These are phyloP conservation scores for Xyliphius kryptos DNA, from an alignment of 2,113 vertebrate genomes.

Conservation along the genomic window DNA sequence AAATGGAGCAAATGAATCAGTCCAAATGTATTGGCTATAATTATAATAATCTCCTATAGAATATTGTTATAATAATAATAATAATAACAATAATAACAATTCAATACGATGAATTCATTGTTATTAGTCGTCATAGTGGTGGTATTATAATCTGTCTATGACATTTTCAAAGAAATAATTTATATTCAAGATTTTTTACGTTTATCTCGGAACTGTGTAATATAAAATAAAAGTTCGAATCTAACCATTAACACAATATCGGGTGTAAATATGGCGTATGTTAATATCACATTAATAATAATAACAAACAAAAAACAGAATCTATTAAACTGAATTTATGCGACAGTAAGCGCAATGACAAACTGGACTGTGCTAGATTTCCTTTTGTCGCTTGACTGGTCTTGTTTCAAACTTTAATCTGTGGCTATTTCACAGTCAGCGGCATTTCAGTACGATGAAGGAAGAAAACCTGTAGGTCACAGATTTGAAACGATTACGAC, in stretches of 20 bases:
- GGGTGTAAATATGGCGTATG: not conserved
- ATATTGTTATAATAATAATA: too few relatives aligned
- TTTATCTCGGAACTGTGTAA: too few relatives aligned
- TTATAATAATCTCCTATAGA: not conserved
- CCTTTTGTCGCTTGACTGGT: constrained; percentile 40
- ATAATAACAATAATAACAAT: constrained; percentile 2
- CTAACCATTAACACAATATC: too few relatives aligned
- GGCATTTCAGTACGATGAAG: constrained; percentile 5
- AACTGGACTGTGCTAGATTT: constrained; percentile 54
- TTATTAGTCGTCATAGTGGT: not conserved
- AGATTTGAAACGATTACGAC: constrained; percentile 3
- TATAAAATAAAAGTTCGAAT: too few relatives aligned
- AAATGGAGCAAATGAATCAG: not conserved
- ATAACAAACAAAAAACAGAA: not conserved
- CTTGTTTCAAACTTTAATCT: constrained; percentile 33
- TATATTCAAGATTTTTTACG: too few relatives aligned
- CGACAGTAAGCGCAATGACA: constrained; percentile 45
- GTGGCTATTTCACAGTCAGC: constrained; percentile 23
- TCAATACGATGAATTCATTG: not conserved
- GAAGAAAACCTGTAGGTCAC: constrained; percentile 6
- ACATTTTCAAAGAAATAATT: not conserved
- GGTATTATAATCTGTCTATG: too few relatives aligned
- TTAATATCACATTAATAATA: not conserved
- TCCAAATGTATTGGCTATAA: not conserved
- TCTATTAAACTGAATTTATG: constrained; percentile 38